These are phyloP conservation scores for Aurelia aurita DNA, from an alignment of 30 jellyfish, hydroid and myxozoan genomes.

Conservation along the genomic window DNA sequence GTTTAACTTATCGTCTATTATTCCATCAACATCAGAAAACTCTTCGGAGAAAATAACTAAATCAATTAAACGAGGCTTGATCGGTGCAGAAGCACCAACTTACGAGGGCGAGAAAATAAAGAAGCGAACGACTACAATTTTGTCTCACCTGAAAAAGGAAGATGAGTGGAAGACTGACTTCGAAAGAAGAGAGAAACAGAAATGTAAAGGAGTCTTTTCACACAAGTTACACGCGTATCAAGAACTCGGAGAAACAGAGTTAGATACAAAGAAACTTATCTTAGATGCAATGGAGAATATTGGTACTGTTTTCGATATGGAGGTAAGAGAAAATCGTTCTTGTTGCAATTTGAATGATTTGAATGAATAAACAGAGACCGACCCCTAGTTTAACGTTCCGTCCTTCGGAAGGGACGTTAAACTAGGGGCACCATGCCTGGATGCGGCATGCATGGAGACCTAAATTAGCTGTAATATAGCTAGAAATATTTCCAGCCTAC, in stretches of 20 bases:
- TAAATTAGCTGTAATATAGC: too few species aligned
- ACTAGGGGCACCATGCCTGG: too few species aligned
- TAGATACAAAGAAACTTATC: constrained; percentile 64
- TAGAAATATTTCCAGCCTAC: too few species aligned
- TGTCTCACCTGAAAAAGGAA: constrained; percentile 9
- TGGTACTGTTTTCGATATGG: constrained; percentile 57
- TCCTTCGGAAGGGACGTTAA: too few species aligned
- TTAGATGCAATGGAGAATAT: constrained; percentile 67
- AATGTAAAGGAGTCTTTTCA: constrained; percentile 79
- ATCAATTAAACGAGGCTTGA: constrained; percentile 11
- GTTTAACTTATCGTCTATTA: not conserved
- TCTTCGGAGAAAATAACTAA: constrained; percentile 50
- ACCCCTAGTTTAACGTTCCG: too few species aligned
- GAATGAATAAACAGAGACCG: too few species aligned
- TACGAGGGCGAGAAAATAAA: constrained; percentile 32
- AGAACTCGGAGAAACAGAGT: constrained; percentile 79
- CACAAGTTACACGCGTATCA: constrained; percentile 49
- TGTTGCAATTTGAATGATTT: too few species aligned
- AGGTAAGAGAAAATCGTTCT: constrained; percentile 41
- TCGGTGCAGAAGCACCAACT: constrained; percentile 18
- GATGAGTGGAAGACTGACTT: constrained; percentile 73
- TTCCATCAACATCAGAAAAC: constrained; percentile 10
- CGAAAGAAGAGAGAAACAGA: constrained; percentile 70
- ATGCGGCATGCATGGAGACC: too few species aligned
- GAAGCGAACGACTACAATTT: constrained; percentile 39